phyloP scores from a whole-genome alignment of 2,888 invertebrate species.

The Coecobrya sp. region DNA sequence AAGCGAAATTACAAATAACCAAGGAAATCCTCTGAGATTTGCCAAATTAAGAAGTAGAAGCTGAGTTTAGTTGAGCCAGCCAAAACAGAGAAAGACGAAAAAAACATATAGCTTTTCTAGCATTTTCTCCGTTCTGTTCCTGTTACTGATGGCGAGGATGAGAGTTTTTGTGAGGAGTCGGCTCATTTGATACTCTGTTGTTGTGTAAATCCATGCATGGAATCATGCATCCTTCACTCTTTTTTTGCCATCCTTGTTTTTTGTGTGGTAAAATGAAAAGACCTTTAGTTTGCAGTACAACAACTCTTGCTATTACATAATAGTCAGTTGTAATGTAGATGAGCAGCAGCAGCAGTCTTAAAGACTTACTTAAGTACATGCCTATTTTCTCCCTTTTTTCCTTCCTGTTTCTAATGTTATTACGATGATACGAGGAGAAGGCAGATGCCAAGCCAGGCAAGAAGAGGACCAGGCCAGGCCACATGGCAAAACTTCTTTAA shows the following conservation, averaged over 20 bases:
- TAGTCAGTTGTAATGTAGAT: neutral
- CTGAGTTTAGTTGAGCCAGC: slow-evolving; percentile 41
- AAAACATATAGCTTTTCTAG: neutral
- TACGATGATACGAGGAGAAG: slow-evolving; percentile 65
- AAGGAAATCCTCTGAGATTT: slow-evolving; percentile 61
- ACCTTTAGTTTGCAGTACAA: neutral
- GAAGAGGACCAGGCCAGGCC: neutral
- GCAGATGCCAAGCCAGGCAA: slow-evolving; percentile 60
- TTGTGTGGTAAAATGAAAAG: slow-evolving; percentile 45
- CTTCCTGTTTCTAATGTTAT: slow-evolving; percentile 55
- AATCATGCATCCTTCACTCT: neutral
- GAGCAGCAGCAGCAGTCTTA: neutral
- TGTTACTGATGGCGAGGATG: neutral
- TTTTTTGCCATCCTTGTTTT: neutral
- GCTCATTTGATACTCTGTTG: slow-evolving; percentile 35
- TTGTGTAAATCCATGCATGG: slow-evolving; percentile 3
- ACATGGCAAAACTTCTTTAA: slow-evolving; percentile 37
- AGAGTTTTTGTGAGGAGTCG: neutral
- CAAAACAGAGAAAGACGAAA: neutral
- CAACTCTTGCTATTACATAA: neutral
- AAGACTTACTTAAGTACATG: neutral
- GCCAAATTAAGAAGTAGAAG: slow-evolving; percentile 71
- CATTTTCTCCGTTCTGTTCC: neutral
- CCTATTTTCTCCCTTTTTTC: slow-evolving; percentile 9
- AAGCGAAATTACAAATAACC: slow-evolving; percentile 52